A percentile compares a stretch with the other conserved stretches of the same genome.
Evolutionary conservation across 2,797 vertebrate genomes (phyloP).

Genomic region (Peromyscus aztecus): DNA sequence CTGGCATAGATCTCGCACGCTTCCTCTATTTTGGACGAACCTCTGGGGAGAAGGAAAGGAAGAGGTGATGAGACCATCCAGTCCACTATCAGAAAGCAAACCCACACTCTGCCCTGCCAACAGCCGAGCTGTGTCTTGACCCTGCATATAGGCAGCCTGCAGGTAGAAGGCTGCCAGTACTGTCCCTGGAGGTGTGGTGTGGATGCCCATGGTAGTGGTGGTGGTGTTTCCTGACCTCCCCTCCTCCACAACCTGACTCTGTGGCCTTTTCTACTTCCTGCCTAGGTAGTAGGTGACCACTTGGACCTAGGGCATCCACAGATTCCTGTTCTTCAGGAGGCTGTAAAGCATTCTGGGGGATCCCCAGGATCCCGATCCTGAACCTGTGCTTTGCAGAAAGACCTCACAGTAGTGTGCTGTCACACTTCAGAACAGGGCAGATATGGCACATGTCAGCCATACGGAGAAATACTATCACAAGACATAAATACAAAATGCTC

Average conservation of each 20-base stretch:
- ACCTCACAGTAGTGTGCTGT: background rate
- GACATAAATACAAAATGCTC: constrained; percentile 8
- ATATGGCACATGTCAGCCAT: background rate
- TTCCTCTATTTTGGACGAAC: constrained; percentile 95
- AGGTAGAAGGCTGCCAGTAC: background rate
- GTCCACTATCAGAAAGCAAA: background rate
- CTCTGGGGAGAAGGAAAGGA: constrained; percentile 84
- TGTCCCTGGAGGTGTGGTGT: background rate
- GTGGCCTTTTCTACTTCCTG: background rate
- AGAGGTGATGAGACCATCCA: background rate
- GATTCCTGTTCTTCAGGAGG: background rate
- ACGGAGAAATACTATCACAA: background rate
- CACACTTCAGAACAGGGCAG: background rate
- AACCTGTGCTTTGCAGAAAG: background rate
- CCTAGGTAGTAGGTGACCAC: background rate
- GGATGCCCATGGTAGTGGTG: no score
- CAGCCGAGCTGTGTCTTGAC: fast-evolving
- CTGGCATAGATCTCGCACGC: constrained; percentile 95
- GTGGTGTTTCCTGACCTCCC: background rate
- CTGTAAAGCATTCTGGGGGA: background rate
- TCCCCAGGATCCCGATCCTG: background rate
- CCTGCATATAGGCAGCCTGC: background rate
- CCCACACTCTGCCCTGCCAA: background rate
- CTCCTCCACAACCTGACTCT: background rate
- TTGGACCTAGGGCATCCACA: background rate